Percentiles rank a stretch among this genome's conserved stretches.
phyloP scores from a whole-genome alignment of 2,888 invertebrate species.

The Sarcophaga subvicina region DNA sequence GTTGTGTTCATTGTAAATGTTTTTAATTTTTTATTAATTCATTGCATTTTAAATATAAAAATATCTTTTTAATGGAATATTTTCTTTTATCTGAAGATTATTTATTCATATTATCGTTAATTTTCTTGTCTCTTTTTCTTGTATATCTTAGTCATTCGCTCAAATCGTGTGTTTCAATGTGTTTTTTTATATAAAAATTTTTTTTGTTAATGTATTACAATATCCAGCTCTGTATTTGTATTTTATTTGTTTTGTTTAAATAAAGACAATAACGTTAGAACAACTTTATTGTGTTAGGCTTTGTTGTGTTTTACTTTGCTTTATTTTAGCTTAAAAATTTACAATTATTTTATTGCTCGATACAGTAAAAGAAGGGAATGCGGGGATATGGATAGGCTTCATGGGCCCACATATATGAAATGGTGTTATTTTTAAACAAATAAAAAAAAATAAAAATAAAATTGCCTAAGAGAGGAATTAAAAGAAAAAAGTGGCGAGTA shows the following conservation, averaged over 20 bases:
- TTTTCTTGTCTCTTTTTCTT: neutral
- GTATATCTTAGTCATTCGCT: neutral
- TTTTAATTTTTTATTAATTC: neutral
- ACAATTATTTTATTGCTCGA: slow-evolving; percentile 7
- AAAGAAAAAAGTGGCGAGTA: neutral
- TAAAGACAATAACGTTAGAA: slow-evolving; percentile 27
- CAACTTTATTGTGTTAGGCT: neutral
- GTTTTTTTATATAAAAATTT: no score
- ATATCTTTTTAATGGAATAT: neutral
- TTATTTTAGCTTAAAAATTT: slow-evolving; percentile 14
- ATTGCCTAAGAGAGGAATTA: neutral
- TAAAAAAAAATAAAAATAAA: slow-evolving; percentile 2
- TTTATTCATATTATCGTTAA: neutral
- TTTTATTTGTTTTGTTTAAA: neutral
- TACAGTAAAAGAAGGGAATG: neutral
- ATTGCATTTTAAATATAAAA: neutral
- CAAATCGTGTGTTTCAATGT: no score
- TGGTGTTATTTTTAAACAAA: slow-evolving; percentile 17
- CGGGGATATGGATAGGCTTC: neutral
- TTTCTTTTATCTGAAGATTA: neutral
- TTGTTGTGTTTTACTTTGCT: neutral
- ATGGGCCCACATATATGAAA: neutral
- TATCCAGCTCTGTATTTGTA: slow-evolving; percentile 9
- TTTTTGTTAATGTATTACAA: neutral
- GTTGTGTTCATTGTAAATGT: neutral